phyloP scores from a whole-genome alignment of 2,113 vertebrate genomes.

The Hippocampus guttulatus region DNA sequence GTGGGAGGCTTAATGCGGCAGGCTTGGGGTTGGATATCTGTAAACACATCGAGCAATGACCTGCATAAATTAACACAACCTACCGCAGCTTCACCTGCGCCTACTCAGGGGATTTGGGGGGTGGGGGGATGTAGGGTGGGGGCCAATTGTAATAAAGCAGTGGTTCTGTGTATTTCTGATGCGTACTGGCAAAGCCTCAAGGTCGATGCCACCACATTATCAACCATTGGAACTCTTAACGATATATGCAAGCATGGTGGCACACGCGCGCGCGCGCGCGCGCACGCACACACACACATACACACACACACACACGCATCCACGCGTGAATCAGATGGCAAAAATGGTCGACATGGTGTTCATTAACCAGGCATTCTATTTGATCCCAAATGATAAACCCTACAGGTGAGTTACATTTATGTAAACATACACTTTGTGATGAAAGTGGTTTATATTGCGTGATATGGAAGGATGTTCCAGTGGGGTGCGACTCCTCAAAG shows the following conservation, averaged over 20 bases:
- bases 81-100: slow-evolving; percentile 54
- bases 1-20: slow-evolving; percentile 29
- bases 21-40: slow-evolving; percentile 38
- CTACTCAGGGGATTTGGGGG: slow-evolving; percentile 18
- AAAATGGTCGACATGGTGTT: slow-evolving; percentile 54
- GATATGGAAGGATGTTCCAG: slow-evolving; percentile 70
- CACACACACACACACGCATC: not conserved
- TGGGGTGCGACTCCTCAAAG: slow-evolving; percentile 67
- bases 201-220: not conserved
- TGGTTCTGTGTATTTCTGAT: slow-evolving; percentile 34
- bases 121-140: not conserved
- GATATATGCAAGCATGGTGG: slow-evolving; percentile 47
- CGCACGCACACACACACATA: not conserved
- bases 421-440: slow-evolving; percentile 79
- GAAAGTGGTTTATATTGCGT: slow-evolving; percentile 76
- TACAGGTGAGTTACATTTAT: slow-evolving; percentile 71
- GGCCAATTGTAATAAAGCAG: slow-evolving; percentile 36
- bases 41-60: slow-evolving; percentile 64
- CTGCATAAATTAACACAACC: slow-evolving; percentile 49
- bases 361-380: slow-evolving; percentile 47
- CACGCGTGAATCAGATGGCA: slow-evolving; percentile 34
- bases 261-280: slow-evolving; percentile 10
- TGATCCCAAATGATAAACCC: slow-evolving; percentile 63
- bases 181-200: slow-evolving; percentile 8
- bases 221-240: slow-evolving; percentile 16